Conservation (phyloP, 2,113 vertebrate genomes). For the Formicarius rufipectus region DNA sequence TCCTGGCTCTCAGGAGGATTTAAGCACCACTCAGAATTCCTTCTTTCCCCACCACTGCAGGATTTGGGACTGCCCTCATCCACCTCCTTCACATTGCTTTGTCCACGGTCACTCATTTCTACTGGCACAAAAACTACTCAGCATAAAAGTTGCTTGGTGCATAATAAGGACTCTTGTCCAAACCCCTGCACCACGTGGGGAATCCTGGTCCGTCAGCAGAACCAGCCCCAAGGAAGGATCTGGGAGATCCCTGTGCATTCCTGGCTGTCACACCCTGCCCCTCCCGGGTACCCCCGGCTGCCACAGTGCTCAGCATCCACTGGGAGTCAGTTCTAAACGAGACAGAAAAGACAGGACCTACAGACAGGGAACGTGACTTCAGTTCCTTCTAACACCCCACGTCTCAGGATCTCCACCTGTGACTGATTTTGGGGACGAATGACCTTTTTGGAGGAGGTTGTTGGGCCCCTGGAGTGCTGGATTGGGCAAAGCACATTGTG, state of each 20-base stretch:
- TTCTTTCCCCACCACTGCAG: neutral
- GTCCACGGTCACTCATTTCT: neutral
- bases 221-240: neutral
- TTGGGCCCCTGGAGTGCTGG: neutral
- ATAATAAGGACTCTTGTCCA: rapidly evolving
- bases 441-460: neutral
- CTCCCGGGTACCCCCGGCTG: rapidly evolving
- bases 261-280: rapidly evolving
- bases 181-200: neutral
- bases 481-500: rapidly evolving
- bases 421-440: neutral
- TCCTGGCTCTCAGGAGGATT: neutral
- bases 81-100: neutral
- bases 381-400: neutral
- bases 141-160: neutral
- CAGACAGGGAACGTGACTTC: neutral
- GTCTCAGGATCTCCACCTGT: neutral
- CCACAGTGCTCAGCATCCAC: neutral
- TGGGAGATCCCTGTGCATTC: neutral
- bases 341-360: neutral
- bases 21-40: neutral
- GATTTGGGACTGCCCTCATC: rapidly evolving
- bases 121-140: neutral
- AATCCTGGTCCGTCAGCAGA: neutral
- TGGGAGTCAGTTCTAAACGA: neutral